Evolutionary conservation across 2,797 vertebrate species (phyloP).

Genomic region (Lagorchestes hirsutus): DNA sequence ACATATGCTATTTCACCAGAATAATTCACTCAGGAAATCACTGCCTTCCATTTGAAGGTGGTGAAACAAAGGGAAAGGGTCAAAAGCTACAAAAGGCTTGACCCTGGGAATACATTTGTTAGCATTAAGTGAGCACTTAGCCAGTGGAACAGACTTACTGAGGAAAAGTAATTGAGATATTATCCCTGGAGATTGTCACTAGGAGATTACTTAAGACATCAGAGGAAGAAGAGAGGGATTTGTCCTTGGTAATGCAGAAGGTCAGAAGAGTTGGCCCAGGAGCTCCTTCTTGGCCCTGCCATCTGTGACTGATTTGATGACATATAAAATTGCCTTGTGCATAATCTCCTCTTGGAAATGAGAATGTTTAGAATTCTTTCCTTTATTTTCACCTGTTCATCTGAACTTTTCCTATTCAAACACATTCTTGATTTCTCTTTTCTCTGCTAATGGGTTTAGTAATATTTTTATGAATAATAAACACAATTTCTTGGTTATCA

Average conservation of each 20-base stretch:
- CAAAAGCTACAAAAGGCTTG: neutral
- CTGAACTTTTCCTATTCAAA: neutral
- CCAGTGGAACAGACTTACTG: conserved; percentile 10
- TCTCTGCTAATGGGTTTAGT: conserved; percentile 15
- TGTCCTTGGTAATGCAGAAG: neutral
- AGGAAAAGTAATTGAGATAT: conserved; percentile 48
- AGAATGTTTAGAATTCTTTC: conserved; percentile 37
- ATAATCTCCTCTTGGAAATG: conserved; percentile 11
- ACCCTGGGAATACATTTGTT: conserved; percentile 10
- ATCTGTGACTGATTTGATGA: conserved; percentile 61
- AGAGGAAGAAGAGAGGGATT: conserved; percentile 1
- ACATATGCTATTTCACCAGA: neutral
- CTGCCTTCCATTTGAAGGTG: neutral
- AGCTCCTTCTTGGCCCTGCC: conserved; percentile 26
- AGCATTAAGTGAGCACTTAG: conserved; percentile 13
- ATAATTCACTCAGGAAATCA: conserved; percentile 27
- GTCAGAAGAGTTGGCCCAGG: conserved; percentile 24
- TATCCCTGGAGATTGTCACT: conserved; percentile 9
- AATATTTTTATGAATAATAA: neutral
- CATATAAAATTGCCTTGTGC: conserved; percentile 42
- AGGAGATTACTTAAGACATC: conserved; percentile 30
- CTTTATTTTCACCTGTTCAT: conserved; percentile 31
- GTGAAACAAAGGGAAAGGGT: conserved; percentile 31
- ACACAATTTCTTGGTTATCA: conserved; percentile 22
- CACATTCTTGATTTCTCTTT: conserved; percentile 21